Percentiles rank a stretch among this genome's conserved stretches.
phyloP scores from a whole-genome alignment of 2,797 vertebrate genomes.

The Pithecia hirsuta region DNA sequence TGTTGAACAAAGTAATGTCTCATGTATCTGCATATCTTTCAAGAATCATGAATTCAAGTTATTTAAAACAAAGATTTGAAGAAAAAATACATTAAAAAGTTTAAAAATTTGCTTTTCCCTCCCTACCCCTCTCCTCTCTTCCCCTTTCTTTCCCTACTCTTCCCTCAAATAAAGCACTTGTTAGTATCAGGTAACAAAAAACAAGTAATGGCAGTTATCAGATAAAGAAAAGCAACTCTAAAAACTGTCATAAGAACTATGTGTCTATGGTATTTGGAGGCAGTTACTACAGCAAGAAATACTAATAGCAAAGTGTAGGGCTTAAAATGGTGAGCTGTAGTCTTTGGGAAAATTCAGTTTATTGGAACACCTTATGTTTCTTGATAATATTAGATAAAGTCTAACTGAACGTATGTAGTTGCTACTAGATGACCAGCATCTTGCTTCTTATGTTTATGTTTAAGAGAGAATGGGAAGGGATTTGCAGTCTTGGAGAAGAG shows the following conservation, averaged over 20 bases:
- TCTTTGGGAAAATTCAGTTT: not conserved
- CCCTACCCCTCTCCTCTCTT: not conserved
- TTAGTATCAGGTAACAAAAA: not conserved
- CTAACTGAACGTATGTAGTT: not conserved
- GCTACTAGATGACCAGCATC: not conserved
- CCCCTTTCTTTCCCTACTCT: not conserved
- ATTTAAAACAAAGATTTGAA: not conserved
- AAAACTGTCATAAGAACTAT: not conserved
- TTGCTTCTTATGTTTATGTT: not conserved
- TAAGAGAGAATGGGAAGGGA: not conserved
- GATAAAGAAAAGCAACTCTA: not conserved
- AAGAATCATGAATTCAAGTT: not conserved
- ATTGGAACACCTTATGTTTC: not conserved
- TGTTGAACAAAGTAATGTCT: not conserved
- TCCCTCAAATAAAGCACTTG: not conserved
- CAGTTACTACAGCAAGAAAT: not conserved
- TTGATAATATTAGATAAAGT: not conserved
- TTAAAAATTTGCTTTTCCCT: not conserved
- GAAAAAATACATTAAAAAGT: not conserved
- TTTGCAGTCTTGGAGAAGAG: not conserved
- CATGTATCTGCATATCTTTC: not conserved
- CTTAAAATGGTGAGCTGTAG: not conserved
- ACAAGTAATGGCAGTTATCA: not conserved
- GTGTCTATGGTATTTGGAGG: not conserved
- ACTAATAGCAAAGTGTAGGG: not conserved